Base-by-base conservation (phyloP, 2,797 vertebrate species). In the Salmo trutta region DNA sequence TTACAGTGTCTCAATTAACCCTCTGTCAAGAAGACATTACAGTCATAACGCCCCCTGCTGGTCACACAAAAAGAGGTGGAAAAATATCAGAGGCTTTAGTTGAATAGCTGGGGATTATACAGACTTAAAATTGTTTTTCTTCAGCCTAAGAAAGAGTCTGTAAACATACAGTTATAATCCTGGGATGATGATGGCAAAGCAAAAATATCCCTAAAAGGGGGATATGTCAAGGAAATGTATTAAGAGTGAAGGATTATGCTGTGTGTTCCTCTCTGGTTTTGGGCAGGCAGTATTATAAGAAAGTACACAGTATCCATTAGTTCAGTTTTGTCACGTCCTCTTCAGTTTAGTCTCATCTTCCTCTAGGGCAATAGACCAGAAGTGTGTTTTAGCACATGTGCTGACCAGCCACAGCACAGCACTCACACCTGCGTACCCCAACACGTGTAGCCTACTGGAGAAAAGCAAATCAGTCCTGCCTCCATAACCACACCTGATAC, bases 351-450 rank as follows among this genome's bases (percentile, higher is more conserved):
- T 47, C 41, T 24, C 8, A 24, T 64, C 21, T 24, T 64, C 21
- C 59, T 24, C 21, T 24, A 64, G 8, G 59, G n/a, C 21, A 62
- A 24, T 62, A 62, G 59, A 64, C 10, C 21, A 64, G 21, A 64
- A 21, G 59, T 64, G 59, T 64, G 19, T 59, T 59, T 59, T 19
- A 59, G 59, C 59, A 19, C 17, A 64, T 64, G 59, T 24, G 59
- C 24, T 64, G 59, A 64, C 8, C 65, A 59, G 17, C 17, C 56
- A 67, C 29, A 67, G 27, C 36, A 24, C 36, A 12, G 41, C 21
- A 53, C 47, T 51, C 70, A 71, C 70, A 71, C 70, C 70, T 71
- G 70, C 52, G 41, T 71, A 41, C 70, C 24, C 47, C 27, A 51
- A 64, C 24, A 64, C 36, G 41, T 71, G 36, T 52, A n/a, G 21